Evolutionary conservation across 2,797 vertebrate species (phyloP).

Genomic region (Echiichthys vipera): DNA sequence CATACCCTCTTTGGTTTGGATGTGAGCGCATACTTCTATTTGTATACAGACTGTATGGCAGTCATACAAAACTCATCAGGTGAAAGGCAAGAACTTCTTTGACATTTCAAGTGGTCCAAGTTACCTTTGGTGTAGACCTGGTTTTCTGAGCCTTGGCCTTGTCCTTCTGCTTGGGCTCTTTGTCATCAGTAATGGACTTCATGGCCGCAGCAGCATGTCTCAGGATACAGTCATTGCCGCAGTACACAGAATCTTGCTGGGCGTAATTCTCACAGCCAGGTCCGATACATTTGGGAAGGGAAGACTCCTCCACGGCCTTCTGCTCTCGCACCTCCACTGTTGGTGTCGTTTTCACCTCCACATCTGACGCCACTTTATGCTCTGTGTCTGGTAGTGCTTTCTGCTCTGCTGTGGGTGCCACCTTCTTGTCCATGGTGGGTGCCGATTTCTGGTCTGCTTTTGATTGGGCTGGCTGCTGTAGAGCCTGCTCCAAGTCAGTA

Average conservation of each 20-base stretch:
- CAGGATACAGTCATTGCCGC: constrained; percentile 95
- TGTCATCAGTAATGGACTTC: constrained; percentile 92
- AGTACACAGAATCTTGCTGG: constrained; percentile 96
- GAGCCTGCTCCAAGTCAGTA: constrained; percentile 64
- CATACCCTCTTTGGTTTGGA: too few species aligned
- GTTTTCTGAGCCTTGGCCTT: constrained; percentile 87
- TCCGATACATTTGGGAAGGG: constrained; percentile 93
- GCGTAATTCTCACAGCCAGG: constrained; percentile 93
- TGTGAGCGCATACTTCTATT: too few species aligned
- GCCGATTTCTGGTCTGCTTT: constrained; percentile 53
- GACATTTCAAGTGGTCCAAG: constrained; percentile 38
- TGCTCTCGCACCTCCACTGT: constrained; percentile 41
- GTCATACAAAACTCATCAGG: too few species aligned
- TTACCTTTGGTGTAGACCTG: constrained; percentile 90
- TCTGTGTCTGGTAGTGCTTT: constrained; percentile 53
- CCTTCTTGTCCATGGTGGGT: constrained; percentile 33
- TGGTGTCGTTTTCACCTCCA: constrained; percentile 73
- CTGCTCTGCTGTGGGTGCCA: constrained; percentile 35
- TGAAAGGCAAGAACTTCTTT: background rate
- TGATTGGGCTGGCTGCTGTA: constrained; percentile 56
- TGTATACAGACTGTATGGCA: too few species aligned
- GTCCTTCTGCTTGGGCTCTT: constrained; percentile 89
- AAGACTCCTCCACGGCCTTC: constrained; percentile 62
- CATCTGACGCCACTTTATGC: constrained; percentile 68
- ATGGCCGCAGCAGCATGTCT: constrained; percentile 95